A percentile compares a stretch with the other conserved stretches of the same genome.
These are phyloP conservation scores for Apostichopus japonicus DNA, from an alignment of 35 echinoderm and acorn worm genomes.

Conservation along the genomic window DNA sequence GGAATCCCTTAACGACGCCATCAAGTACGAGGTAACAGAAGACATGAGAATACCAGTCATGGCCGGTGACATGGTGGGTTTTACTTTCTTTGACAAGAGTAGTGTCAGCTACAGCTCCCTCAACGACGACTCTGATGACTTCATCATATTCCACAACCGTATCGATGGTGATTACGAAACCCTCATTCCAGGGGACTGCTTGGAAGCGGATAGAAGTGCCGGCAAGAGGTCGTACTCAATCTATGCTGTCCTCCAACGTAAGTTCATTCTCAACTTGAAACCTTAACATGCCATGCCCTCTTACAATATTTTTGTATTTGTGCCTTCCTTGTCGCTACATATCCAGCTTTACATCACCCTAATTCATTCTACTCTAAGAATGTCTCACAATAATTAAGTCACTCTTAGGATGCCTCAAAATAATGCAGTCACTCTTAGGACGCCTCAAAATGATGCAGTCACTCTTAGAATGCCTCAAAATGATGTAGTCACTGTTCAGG, in stretches of 20 bases:
- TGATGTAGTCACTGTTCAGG: too few relatives aligned
- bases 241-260: slow-evolving; percentile 24
- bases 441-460: too few relatives aligned
- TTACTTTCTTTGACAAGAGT: slow-evolving; percentile 25
- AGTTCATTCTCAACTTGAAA: not conserved
- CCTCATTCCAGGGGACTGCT: not conserved
- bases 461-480: too few relatives aligned
- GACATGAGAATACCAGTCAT: not conserved
- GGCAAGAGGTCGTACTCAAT: slow-evolving; percentile 23
- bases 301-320: too few relatives aligned
- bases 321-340: too few relatives aligned
- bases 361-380: too few relatives aligned
- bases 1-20: not conserved
- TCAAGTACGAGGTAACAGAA: not conserved
- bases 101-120: not conserved
- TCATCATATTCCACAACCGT: slow-evolving; percentile 19
- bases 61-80: slow-evolving; percentile 36
- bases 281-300: not conserved
- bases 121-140: not conserved
- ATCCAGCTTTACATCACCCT: too few relatives aligned
- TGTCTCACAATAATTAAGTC: too few relatives aligned
- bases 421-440: too few relatives aligned
- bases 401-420: too few relatives aligned
- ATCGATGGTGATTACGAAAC: slow-evolving; percentile 1
- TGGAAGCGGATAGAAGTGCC: not conserved